phyloP scores from a whole-genome alignment of 2,888 invertebrate species.

The Acleris literana region DNA sequence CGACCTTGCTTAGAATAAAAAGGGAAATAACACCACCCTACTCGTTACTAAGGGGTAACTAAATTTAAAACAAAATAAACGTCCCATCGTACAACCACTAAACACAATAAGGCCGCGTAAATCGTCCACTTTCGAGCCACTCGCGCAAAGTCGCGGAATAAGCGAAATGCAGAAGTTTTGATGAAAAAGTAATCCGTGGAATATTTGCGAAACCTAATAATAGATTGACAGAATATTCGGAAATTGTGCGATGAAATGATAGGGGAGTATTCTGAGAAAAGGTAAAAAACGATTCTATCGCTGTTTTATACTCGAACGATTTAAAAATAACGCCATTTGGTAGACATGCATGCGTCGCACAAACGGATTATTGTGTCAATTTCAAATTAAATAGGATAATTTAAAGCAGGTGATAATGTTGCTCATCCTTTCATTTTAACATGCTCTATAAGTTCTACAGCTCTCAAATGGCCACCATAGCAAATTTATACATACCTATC shows the following conservation, averaged over 20 bases:
- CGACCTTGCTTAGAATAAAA: too few species aligned
- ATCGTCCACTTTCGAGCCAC: constrained; percentile 7
- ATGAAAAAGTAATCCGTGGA: constrained; percentile 42
- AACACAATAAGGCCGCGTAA: constrained; percentile 4
- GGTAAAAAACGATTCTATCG: background rate
- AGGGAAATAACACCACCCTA: too few species aligned
- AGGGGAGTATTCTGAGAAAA: constrained; percentile 12
- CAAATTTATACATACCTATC: too few species aligned
- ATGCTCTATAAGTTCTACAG: too few species aligned
- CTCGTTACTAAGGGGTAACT: too few species aligned
- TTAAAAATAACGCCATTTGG: too few species aligned
- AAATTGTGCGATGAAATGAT: constrained; percentile 41
- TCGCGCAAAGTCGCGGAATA: constrained; percentile 17
- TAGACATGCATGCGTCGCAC: too few species aligned
- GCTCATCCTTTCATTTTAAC: too few species aligned
- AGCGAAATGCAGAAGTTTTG: constrained; percentile 39
- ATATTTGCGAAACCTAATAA: constrained; percentile 43
- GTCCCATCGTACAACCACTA: constrained; percentile 7
- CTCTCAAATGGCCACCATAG: too few species aligned
- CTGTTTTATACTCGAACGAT: background rate
- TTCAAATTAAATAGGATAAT: too few species aligned
- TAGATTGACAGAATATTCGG: constrained; percentile 53
- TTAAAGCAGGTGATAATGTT: too few species aligned
- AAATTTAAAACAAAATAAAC: background rate
- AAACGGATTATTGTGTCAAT: too few species aligned